phyloP scores from a whole-genome alignment of 2,113 vertebrate species.

The cat (Felis catus) region DNA sequence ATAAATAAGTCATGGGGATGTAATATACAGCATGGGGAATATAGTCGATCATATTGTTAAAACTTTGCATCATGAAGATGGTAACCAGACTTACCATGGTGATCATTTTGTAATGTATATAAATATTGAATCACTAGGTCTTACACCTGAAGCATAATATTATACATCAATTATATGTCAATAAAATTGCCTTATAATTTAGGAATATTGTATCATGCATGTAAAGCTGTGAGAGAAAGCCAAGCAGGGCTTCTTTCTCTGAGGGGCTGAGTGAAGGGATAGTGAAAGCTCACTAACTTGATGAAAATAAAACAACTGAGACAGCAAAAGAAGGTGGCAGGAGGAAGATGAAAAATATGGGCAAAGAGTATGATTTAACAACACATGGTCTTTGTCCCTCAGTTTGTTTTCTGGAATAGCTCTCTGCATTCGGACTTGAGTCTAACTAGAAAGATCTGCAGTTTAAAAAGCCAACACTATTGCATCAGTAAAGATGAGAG shows the following conservation, averaged over 20 bases:
- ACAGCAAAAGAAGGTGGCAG: background rate
- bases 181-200: background rate
- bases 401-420: background rate
- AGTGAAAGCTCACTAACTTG: background rate
- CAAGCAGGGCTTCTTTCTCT: background rate
- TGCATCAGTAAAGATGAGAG: background rate
- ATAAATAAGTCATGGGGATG: background rate
- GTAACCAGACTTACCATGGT: background rate
- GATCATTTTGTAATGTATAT: background rate
- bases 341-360: background rate
- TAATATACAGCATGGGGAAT: background rate
- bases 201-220: background rate
- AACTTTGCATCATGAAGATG: background rate
- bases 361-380: background rate
- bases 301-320: background rate
- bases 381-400: background rate
- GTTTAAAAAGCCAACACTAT: background rate
- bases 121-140: background rate
- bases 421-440: background rate
- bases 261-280: background rate
- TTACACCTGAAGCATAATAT: background rate
- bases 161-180: background rate
- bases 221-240: background rate
- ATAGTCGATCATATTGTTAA: background rate
- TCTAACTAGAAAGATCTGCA: background rate